These are phyloP conservation scores for Leptobrachium ailaonicum DNA, from an alignment of 2,113 vertebrate species.

Conservation along the genomic window DNA sequence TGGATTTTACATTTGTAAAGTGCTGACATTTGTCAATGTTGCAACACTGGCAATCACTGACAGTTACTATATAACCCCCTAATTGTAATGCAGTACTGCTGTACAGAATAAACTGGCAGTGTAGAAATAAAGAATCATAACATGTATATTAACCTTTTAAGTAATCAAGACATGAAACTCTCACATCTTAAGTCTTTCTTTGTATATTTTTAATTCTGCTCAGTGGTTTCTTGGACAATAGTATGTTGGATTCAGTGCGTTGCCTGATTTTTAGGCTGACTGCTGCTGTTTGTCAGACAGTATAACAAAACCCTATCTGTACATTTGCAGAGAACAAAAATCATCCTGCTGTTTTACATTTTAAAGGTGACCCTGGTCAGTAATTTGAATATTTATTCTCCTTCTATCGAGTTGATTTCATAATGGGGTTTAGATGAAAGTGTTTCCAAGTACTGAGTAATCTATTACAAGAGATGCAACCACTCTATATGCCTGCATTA, in stretches of 20 bases:
- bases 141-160: too few species aligned
- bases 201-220: not conserved
- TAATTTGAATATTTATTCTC: constrained; percentile 23
- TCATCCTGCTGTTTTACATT: not conserved
- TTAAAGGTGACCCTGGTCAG: constrained; percentile 4
- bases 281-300: too few species aligned
- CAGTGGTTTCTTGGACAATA: not conserved
- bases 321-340: not conserved
- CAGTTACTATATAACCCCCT: too few species aligned
- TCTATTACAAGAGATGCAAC: not conserved
- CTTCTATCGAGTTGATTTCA: not conserved
- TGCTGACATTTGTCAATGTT: too few species aligned
- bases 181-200: not conserved
- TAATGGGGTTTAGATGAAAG: constrained; percentile 11
- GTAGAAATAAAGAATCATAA: too few species aligned
- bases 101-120: too few species aligned
- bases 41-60: too few species aligned
- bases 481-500: not conserved
- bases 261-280: not conserved
- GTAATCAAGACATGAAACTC: too few species aligned
- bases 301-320: not conserved
- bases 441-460: not conserved
- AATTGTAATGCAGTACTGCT: too few species aligned
- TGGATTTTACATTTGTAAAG: too few species aligned
- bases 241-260: not conserved